These are phyloP conservation scores for Thamnophis sirtalis DNA, from an alignment of 2,113 vertebrate genomes.

Conservation along the genomic window DNA sequence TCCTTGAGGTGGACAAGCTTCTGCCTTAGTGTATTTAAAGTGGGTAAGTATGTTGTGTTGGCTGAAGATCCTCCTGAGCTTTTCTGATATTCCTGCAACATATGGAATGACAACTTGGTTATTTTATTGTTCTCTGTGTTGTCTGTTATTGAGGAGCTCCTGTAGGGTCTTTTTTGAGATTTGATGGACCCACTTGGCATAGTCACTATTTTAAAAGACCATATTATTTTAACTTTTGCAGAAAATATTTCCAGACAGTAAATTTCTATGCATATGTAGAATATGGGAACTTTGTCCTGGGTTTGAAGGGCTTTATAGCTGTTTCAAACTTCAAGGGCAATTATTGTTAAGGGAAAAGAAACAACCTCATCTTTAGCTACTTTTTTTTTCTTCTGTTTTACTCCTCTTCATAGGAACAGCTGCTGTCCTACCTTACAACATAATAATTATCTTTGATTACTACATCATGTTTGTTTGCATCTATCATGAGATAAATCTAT, in stretches of 20 bases:
- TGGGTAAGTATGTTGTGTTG: no score
- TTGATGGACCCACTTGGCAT: no score
- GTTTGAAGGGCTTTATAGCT: background rate
- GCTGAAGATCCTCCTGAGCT: no score
- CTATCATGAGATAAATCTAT: background rate
- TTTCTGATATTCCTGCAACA: no score
- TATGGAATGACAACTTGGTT: no score
- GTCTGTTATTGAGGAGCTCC: no score
- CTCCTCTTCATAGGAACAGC: background rate
- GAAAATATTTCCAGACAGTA: background rate
- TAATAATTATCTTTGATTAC: background rate
- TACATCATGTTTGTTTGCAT: background rate
- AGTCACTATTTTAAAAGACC: background rate
- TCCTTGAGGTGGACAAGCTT: no score
- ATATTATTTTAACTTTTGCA: background rate
- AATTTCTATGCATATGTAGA: background rate
- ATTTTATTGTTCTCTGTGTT: no score
- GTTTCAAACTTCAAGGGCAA: background rate
- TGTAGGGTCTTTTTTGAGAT: no score
- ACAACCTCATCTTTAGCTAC: background rate
- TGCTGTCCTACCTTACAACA: background rate
- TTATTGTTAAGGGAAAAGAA: background rate
- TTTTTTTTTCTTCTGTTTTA: background rate
- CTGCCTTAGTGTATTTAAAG: no score
- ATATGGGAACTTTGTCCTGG: background rate